A percentile compares a stretch with the other conserved stretches of the same genome.
phyloP scores from a whole-genome alignment of 2,113 vertebrate species.

The Istiophorus platypterus region DNA sequence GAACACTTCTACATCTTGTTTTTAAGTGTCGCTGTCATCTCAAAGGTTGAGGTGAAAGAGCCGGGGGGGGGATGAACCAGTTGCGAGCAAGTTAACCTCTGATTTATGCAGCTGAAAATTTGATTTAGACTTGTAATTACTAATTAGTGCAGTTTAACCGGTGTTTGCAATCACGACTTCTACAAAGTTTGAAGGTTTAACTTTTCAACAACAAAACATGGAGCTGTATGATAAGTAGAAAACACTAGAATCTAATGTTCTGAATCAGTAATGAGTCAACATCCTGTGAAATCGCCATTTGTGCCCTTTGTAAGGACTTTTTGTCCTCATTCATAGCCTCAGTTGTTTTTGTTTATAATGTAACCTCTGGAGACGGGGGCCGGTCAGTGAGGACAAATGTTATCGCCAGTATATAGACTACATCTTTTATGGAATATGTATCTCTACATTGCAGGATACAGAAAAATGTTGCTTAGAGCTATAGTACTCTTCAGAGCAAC shows the following conservation, averaged over 20 bases:
- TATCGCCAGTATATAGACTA: neutral
- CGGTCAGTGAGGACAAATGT: neutral
- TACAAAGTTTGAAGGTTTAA: neutral
- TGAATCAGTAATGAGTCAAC: conserved; percentile 26
- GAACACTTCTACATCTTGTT: conserved; percentile 42
- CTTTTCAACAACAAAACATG: neutral
- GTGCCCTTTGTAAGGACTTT: neutral
- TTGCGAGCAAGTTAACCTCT: conserved; percentile 16
- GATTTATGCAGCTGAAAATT: neutral
- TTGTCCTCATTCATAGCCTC: neutral
- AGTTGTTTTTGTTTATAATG: neutral
- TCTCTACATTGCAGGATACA: neutral
- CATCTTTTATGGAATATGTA: neutral
- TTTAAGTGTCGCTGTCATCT: conserved; percentile 27
- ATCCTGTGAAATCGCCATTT: neutral
- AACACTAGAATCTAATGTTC: neutral
- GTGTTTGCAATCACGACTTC: neutral
- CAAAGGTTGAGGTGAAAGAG: neutral
- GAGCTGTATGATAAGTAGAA: neutral
- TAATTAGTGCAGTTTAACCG: neutral
- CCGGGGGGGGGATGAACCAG: neutral
- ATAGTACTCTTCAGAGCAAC: neutral
- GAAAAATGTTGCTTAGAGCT: neutral
- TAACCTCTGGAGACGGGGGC: conserved; percentile 3
- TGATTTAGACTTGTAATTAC: neutral